Conservation (phyloP, 2,113 vertebrate genomes). For the Tychaedon coryphoeus region DNA sequence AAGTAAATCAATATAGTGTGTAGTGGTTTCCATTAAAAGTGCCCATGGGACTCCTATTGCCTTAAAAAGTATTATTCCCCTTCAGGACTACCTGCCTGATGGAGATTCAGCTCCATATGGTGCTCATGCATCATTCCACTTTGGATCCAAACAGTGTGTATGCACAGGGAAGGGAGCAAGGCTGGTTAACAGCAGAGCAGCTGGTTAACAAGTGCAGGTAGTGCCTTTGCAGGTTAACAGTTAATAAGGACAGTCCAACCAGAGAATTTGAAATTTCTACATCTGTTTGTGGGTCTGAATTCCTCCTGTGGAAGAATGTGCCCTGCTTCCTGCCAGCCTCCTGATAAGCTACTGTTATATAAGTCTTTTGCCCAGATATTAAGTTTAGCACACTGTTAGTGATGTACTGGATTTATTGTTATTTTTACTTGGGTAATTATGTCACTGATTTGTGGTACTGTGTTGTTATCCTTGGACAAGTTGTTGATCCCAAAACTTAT, state of each 20-base stretch:
- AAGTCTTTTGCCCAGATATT: neutral
- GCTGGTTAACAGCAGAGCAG: no score
- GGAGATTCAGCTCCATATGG: neutral
- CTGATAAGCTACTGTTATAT: accelerated
- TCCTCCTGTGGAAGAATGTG: neutral
- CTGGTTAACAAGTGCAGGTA: neutral
- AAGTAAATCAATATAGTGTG: neutral
- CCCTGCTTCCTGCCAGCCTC: accelerated
- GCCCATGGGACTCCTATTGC: neutral
- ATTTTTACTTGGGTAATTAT: neutral
- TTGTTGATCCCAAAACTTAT: neutral
- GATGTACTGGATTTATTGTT: neutral
- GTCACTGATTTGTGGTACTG: neutral
- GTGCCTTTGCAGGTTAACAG: neutral
- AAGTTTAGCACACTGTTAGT: neutral
- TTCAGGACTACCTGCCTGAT: neutral
- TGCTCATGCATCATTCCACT: neutral
- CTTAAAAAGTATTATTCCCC: neutral
- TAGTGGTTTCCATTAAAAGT: neutral
- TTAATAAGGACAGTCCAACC: neutral
- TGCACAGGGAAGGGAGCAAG: neutral
- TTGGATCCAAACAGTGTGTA: accelerated
- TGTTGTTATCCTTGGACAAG: neutral
- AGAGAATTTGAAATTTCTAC: neutral
- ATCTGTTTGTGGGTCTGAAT: neutral